Evolutionary conservation across 2,888 invertebrate genomes (phyloP), one percentile per base, ranked within the genome.

Genomic region (Rotaria macrura): DNA sequence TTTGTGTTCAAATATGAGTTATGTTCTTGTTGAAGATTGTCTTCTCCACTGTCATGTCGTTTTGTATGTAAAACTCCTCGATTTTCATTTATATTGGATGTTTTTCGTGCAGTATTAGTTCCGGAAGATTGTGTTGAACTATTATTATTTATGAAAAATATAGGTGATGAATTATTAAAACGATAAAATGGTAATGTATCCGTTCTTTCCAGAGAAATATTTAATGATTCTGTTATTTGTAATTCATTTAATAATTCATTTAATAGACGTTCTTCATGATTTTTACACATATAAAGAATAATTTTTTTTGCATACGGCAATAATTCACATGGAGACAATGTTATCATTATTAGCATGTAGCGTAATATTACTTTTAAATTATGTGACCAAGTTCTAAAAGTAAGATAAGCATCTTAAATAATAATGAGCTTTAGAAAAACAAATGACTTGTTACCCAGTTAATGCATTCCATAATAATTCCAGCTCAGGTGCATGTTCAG

Each of bases 221-320:
- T 79, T n/a, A 85, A 85, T n/a, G 52, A 83, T 38, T 85, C 87
- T 4, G 83, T 57, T 85, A 89, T 89, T 92, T 97, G 96, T 88
- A 99, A 92, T 91, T 99, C 98, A 40, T 94, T 94, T 95, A 98
- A 96, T 93, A 99, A 94, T 92, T 99, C 97, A 90, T 98, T 97
- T 47, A 99, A 93, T 25, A 98, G 93, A 52, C 96, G 93, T 90
- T 96, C 96, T 0, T 97, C 95, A 87, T 95, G 94, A 0, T 96
- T 95, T 85, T 96, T 93, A 23, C 96, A 96, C 89, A 99, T 91
- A 92, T 96, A 97, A 14, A 97, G 92, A 49, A 96, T 95, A 43
- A 99, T 96, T 84, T 97, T 93, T 91, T 98, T 98, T 0, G 97
- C 96, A 90, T 95, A 95, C 65, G 95, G 94, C 84, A 99, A 92